Percentiles rank a stretch among this genome's conserved stretches.
These are phyloP conservation scores for Pegoplata infirma DNA, from an alignment of 2,888 invertebrate species.

Conservation along the genomic window DNA sequence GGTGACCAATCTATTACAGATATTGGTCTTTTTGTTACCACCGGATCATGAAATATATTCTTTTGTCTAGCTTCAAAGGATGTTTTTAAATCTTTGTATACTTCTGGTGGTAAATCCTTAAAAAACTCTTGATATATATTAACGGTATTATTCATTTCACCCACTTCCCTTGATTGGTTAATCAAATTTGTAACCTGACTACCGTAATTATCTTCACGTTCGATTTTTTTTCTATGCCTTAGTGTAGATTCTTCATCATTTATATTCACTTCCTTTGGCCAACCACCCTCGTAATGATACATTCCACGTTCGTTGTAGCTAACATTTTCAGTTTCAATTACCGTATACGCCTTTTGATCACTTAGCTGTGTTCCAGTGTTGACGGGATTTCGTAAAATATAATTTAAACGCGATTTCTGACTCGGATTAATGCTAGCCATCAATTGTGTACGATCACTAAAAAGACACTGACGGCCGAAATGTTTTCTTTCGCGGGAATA, in stretches of 20 bases:
- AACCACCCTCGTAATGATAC: constrained; percentile 89
- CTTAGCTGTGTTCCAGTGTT: constrained; percentile 81
- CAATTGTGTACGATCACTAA: constrained; percentile 83
- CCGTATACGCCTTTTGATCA: constrained; percentile 73
- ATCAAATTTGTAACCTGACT: constrained; percentile 79
- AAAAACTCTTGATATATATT: constrained; percentile 90
- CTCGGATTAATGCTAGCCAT: constrained; percentile 82
- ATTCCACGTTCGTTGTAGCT: constrained; percentile 79
- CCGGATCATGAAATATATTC: constrained; percentile 84
- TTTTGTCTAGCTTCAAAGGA: constrained; percentile 81
- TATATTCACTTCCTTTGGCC: constrained; percentile 87
- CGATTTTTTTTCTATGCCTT: constrained; percentile 87
- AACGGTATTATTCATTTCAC: constrained; percentile 86
- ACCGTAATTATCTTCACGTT: constrained; percentile 88
- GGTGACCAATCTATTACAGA: constrained; percentile 84
- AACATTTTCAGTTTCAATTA: constrained; percentile 74
- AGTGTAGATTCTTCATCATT: constrained; percentile 84
- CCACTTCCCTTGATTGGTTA: constrained; percentile 60
- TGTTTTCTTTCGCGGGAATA: constrained; percentile 80
- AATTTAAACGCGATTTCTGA: constrained; percentile 79
- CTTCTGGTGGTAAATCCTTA: constrained; percentile 78
- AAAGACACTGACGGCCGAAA: constrained; percentile 86
- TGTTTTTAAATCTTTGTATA: constrained; percentile 79
- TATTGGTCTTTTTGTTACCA: constrained; percentile 77
- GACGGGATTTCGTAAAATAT: constrained; percentile 82